Conservation (phyloP, 2,113 vertebrate species). For the Nothoprocta pentlandii region DNA sequence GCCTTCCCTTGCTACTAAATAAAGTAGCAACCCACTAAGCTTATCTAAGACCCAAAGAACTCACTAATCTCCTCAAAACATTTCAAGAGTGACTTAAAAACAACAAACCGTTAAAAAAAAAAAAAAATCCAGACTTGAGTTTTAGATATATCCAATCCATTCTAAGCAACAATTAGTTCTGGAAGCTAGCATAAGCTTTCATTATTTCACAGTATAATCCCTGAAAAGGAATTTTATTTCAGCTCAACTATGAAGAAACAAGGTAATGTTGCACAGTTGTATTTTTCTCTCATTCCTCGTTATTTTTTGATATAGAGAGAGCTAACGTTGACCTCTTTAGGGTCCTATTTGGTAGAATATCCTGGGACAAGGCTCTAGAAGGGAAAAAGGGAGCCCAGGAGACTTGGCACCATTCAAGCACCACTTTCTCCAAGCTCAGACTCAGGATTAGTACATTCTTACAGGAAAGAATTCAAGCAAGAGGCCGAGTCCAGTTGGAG, state of each 20-base stretch:
- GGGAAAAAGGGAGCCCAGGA: too few relatives aligned
- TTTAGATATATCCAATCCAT: background rate
- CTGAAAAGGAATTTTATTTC: background rate
- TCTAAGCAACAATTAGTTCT: background rate
- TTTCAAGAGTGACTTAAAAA: background rate
- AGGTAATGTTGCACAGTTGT: constrained; percentile 15
- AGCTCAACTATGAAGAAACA: constrained; percentile 44
- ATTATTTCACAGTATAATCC: background rate
- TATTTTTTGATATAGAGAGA: too few relatives aligned
- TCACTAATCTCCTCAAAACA: background rate
- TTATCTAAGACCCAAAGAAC: background rate
- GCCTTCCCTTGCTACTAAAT: background rate
- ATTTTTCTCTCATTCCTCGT: background rate
- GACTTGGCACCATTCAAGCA: too few relatives aligned
- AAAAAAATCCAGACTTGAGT: background rate
- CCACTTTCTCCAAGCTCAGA: too few relatives aligned
- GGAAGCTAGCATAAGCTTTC: background rate
- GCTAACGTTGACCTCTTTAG: too few relatives aligned
- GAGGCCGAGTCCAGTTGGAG: too few relatives aligned
- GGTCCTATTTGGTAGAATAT: too few relatives aligned
- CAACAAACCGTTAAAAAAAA: background rate
- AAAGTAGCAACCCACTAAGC: background rate
- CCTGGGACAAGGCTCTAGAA: too few relatives aligned
- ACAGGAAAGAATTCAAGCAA: too few relatives aligned
- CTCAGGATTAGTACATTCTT: too few relatives aligned